Base-by-base conservation (phyloP, 2,888 invertebrate genomes). In the Epirrhoe tristata region DNA sequence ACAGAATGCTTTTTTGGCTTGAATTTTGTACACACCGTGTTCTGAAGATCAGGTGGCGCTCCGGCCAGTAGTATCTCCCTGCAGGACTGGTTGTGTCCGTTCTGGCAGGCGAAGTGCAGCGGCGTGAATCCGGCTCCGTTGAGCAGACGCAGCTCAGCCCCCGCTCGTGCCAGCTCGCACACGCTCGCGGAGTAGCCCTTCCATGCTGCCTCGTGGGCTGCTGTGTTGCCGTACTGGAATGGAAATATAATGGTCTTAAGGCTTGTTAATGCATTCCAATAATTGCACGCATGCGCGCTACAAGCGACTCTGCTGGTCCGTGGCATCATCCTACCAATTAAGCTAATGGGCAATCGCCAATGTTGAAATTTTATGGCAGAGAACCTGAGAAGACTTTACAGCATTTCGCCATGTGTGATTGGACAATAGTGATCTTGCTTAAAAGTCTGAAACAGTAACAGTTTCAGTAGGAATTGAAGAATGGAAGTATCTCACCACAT, bases 51-150 rank as follows among this genome's bases (percentile, higher is more conserved):
- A 0, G 98, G 96, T 85, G 97, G 96, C 69, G 97, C 97, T 0
- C 97, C 98, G 0, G 97, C 97, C 77, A 98, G 94, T 52, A 99
- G 94, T 10, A 99, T 93, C 82, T 98, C 98, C 61, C 98, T 90
- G 79, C 98, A 97, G 75, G 97, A 97, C 93, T 99, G 98, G 93
- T 99, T 99, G 93, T 99, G 99, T 0, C 99, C 99, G 89, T 98
- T 98, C 94, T 99, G 99, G 79, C 98, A 98, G 68, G 98, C 97
- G 74, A 99, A 95, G 93, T 99, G 99, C 53, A 99, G 95, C n/a
- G 99, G 96, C 14, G 98, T 97, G 89, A 98, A 98, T 6, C 98
- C 98, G 57, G 97, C 98, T 77, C 96, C 95, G 89, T 98, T 98
- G 82, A 96, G 94, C 66, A 95, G 94, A 75, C 95, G 95, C 77